Evolutionary conservation across 2,888 invertebrate genomes (phyloP).

Genomic region (Dusona sp.): DNA sequence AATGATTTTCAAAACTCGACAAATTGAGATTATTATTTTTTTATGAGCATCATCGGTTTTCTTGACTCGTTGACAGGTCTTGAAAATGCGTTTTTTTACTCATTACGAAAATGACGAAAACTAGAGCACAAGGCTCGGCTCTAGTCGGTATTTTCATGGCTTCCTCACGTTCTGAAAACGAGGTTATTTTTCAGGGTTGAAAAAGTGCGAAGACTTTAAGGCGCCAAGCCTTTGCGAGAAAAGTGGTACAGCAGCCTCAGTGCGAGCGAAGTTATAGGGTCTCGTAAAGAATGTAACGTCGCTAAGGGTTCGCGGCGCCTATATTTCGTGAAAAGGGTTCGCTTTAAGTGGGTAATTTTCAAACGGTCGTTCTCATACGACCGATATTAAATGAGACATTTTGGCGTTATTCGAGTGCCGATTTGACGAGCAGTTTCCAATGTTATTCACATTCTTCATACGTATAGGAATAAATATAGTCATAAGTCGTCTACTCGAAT

Average conservation of each 20-base stretch:
- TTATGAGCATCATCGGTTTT: not conserved
- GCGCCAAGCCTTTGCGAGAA: not conserved
- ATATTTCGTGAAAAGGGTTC: constrained; percentile 7
- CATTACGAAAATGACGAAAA: too few species aligned
- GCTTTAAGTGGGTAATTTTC: not conserved
- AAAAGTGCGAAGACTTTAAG: constrained; percentile 14
- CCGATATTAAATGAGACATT: constrained; percentile 7
- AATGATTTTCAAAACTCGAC: not conserved
- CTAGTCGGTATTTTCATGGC: not conserved
- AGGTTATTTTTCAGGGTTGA: constrained; percentile 2
- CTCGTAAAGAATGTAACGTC: constrained; percentile 23
- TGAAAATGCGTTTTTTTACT: not conserved
- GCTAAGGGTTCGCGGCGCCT: constrained; percentile 10
- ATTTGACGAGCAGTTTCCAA: constrained; percentile 4
- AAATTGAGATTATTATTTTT: not conserved
- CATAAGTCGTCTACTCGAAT: not conserved
- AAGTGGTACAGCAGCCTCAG: constrained; percentile 4
- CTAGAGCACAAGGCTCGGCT: not conserved
- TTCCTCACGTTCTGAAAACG: constrained; percentile 2
- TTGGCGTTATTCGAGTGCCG: not conserved
- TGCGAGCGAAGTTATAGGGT: constrained; percentile 19
- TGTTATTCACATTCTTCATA: not conserved
- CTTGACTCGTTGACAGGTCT: not conserved
- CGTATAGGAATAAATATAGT: not conserved
- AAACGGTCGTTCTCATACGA: not conserved